Evolutionary conservation across 2,113 vertebrate species (phyloP).

Genomic region (Gopherus evgoodei): DNA sequence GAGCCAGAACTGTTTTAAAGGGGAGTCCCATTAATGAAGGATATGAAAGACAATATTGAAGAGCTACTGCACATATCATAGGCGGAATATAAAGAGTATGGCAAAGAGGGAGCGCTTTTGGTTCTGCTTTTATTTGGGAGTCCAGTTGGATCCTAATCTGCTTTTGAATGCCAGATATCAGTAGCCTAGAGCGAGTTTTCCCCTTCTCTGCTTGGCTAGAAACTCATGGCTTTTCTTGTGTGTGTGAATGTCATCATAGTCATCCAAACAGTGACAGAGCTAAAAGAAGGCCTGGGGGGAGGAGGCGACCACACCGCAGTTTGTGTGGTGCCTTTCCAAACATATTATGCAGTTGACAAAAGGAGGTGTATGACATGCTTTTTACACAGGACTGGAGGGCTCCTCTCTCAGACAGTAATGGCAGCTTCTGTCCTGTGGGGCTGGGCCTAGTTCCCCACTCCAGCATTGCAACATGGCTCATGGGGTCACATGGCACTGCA

Average conservation of each 20-base stretch:
- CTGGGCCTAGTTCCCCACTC: neutral
- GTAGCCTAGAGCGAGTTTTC: neutral
- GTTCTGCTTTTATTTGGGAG: neutral
- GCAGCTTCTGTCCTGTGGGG: neutral
- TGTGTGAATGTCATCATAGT: neutral
- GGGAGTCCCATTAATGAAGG: conserved; percentile 24
- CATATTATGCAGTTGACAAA: neutral
- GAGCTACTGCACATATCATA: neutral
- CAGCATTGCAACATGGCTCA: neutral
- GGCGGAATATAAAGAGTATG: neutral
- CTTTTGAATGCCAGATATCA: neutral
- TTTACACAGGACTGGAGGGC: neutral
- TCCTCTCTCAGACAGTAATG: neutral
- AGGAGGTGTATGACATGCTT: neutral
- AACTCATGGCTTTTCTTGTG: neutral
- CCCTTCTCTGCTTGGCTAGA: neutral
- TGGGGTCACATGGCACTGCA: neutral
- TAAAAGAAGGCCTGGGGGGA: neutral
- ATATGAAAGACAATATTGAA: neutral
- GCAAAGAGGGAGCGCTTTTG: neutral
- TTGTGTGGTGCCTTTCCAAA: neutral
- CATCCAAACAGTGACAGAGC: neutral
- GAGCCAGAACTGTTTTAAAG: conserved; percentile 24
- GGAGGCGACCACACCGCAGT: too few relatives aligned
- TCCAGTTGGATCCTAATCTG: neutral